Evolutionary conservation across 2,888 invertebrate species (phyloP), one percentile per base, ranked within the genome.

Genomic region (Callyntrura guangdongensis): DNA sequence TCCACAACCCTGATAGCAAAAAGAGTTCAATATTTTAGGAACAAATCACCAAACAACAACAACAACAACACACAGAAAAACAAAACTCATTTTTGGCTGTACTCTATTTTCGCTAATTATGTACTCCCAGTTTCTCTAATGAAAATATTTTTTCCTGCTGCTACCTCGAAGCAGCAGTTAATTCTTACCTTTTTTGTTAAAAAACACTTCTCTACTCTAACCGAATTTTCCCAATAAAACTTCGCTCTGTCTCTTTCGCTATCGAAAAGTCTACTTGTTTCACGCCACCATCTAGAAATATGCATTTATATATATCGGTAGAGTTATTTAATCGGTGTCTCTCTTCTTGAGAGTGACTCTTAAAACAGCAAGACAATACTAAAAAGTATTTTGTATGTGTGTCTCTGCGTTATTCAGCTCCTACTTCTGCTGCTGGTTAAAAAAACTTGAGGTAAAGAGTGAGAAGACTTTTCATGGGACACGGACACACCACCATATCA

Each of bases 371-470:
- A 79, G 56, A 79, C 56, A 59, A 79, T n/a, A 53, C 27, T 47
- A 59, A 4, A 11, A 17, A 59, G 25, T 79, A 79, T 27, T 27
- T 20, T 17, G n/a, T n/a, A n/a, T 59, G 11, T n/a, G 59, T 59
- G 11, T 22, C 49, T 53, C 27, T 56, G 56, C 56, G 17, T 53
- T 56, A 36, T 27, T 27, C 17, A 25, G 72, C 27, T 74, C 74
- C 47, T 17, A 49, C 14, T 17, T 45, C 72, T 72, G 36, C 22
- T 77, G 74, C 27, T 79, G 25, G 22, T 64, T n/a, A 17, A 79
- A 74, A 74, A 45, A 79, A 79, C 56, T 79, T 79, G 79, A 79
- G 79, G 79, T 79, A 79, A 79, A 79, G 56, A 56, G 79, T 53
- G 25, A 4, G 53, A n/a, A 47, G 49, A 49, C 53, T 56, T 56